A percentile compares a stretch with the other conserved stretches of the same genome.
Conservation (phyloP, 2,113 vertebrate species). For the Chunga burmeisteri region DNA sequence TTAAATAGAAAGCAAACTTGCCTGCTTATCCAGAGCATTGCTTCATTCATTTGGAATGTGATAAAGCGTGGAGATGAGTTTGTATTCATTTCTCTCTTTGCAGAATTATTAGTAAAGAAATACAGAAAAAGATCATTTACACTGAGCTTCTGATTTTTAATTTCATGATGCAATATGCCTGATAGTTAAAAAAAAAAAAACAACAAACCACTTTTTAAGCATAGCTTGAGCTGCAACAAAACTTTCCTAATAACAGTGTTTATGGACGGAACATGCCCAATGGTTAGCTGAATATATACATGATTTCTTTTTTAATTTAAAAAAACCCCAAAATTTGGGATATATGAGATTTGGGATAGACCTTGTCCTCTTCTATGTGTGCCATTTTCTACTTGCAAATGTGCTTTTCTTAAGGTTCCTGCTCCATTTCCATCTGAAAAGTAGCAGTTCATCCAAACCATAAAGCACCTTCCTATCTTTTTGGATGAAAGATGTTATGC, state of each 20-base stretch:
- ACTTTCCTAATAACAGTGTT: not conserved
- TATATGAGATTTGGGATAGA: not conserved
- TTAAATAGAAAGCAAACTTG: not conserved
- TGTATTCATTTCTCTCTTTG: not conserved
- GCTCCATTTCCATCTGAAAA: not conserved
- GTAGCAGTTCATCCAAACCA: not conserved
- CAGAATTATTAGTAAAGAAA: not conserved
- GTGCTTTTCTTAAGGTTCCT: not conserved
- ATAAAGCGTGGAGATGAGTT: not conserved
- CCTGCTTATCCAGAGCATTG: accelerated
- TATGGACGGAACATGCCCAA: not conserved
- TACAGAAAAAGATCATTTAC: not conserved
- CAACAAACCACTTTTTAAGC: not conserved
- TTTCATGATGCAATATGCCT: not conserved
- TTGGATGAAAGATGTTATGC: not conserved
- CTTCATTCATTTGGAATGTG: not conserved
- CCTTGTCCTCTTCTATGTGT: not conserved
- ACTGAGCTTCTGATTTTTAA: not conserved
- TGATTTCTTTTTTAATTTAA: not conserved
- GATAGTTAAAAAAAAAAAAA: not conserved
- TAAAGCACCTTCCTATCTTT: not conserved
- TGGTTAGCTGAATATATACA: not conserved
- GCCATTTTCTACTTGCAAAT: not conserved
- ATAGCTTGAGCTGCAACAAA: not conserved
- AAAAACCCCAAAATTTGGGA: not conserved